phyloP scores from a whole-genome alignment of 2,113 vertebrate species.

The Otolemur garnettii region DNA sequence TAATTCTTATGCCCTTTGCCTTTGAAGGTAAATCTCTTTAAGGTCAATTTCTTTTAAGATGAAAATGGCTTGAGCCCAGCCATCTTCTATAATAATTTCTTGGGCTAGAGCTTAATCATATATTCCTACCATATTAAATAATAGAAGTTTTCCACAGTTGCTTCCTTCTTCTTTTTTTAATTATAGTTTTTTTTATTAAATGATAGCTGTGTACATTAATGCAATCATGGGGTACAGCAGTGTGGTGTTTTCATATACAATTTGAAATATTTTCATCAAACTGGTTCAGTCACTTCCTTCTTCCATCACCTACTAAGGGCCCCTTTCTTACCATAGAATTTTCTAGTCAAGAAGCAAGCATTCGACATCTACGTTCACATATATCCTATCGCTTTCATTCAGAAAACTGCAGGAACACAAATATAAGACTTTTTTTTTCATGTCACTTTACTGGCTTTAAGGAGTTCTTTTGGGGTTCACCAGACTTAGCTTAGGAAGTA shows the following conservation, averaged over 20 bases:
- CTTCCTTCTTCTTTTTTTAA: background rate
- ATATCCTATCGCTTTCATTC: background rate
- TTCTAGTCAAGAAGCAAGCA: conserved; percentile 8
- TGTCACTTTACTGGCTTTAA: background rate
- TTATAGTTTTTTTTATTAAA: too few relatives aligned
- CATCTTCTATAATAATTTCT: background rate
- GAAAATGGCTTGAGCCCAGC: background rate
- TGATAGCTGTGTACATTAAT: too few relatives aligned
- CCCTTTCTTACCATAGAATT: background rate
- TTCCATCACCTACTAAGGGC: background rate
- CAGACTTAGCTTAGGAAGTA: background rate
- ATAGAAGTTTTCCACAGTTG: background rate
- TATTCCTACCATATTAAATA: background rate
- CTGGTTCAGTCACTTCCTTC: background rate
- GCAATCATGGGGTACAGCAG: too few relatives aligned
- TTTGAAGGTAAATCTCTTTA: background rate
- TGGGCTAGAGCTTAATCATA: background rate
- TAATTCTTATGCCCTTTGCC: background rate
- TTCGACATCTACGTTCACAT: background rate
- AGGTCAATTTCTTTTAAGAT: background rate
- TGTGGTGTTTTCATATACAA: too few relatives aligned
- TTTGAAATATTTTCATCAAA: too few relatives aligned
- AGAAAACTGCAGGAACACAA: background rate
- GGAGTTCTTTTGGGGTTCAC: background rate
- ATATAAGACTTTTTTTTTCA: background rate